These are phyloP conservation scores for Tipula confusa DNA, from an alignment of 2,888 invertebrate species.

Conservation along the genomic window DNA sequence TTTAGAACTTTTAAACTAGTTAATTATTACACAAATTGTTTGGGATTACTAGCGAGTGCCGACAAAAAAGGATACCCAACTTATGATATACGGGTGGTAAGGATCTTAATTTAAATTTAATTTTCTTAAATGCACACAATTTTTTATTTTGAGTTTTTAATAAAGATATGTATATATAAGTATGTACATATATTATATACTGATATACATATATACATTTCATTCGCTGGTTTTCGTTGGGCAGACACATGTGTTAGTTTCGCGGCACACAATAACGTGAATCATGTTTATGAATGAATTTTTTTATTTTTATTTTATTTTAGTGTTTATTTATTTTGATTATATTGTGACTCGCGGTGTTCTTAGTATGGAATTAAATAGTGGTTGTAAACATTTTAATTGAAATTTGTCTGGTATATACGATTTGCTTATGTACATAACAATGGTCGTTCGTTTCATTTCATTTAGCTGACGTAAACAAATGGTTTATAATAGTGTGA, in stretches of 20 bases:
- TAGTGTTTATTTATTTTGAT: conserved; percentile 25
- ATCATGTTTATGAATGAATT: conserved; percentile 25
- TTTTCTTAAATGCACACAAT: not conserved
- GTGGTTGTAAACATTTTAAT: conserved; percentile 25
- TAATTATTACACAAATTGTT: not conserved
- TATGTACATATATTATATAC: no score
- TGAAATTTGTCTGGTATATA: not conserved
- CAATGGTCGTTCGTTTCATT: not conserved
- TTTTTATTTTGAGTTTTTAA: no score
- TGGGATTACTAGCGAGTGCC: not conserved
- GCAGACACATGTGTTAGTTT: not conserved
- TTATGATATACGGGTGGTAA: conserved; percentile 12
- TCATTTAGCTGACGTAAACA: not conserved
- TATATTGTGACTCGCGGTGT: conserved; percentile 25
- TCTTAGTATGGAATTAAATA: conserved; percentile 20
- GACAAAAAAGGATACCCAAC: not conserved
- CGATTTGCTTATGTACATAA: not conserved
- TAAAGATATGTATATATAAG: no score
- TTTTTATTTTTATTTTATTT: not conserved
- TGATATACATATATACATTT: not conserved
- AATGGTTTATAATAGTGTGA: not conserved
- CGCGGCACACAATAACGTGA: not conserved
- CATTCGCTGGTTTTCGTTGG: not conserved
- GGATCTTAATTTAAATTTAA: not conserved
- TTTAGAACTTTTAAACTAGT: not conserved